Evolutionary conservation across 2,797 vertebrate genomes (phyloP), one percentile per base, ranked within the genome.

Genomic region (Microhierax caerulescens): DNA sequence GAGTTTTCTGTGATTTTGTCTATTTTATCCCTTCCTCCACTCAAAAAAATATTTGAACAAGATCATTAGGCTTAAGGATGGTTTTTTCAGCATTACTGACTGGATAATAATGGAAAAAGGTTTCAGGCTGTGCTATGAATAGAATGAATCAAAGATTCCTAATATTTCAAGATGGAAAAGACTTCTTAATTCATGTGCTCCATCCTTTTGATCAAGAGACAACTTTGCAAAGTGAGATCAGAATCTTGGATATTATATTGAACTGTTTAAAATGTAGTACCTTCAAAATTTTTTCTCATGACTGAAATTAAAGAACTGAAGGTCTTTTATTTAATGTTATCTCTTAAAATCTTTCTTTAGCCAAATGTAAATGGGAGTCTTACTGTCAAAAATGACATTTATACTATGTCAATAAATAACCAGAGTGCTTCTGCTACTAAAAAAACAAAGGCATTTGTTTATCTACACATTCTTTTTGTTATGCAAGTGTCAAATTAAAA

Each of bases 11-110:
- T 73, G 37, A 65, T 93, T 92, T 87, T 89, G 24, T 36, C 85
- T 84, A 13, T 89, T 95, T 88, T 68, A 64, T 41, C 32, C 56
- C 47, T 85, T 87, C 54, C 19, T 88, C 54, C 15, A 12, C 32
- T 93, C 76, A 90, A 90, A 90, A 88, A 95, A 88, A 60, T 54
- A 81, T 69, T 96, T 94, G 54, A 95, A 47, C 43, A 84, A 84
- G 54, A 85, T 86, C 83, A 67, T 95, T 92, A 95, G 70, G 69
- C 32, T 90, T 85, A 70, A 82, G 41, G 75, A 79, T 79, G 5
- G 4, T 88, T 92, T 92, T 94, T 88, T 88, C 77, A 86, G 60
- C 48, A 27, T 92, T 88, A 90, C 70, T 70, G 70, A 54, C 73
- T 79, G 34, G 63, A 65, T 94, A 73, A 93, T 88, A 94, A 90